A percentile compares a stretch with the other conserved stretches of the same genome.
These are phyloP conservation scores for Latrodectus hesperus DNA, from an alignment of 2,888 invertebrate genomes.

Conservation along the genomic window DNA sequence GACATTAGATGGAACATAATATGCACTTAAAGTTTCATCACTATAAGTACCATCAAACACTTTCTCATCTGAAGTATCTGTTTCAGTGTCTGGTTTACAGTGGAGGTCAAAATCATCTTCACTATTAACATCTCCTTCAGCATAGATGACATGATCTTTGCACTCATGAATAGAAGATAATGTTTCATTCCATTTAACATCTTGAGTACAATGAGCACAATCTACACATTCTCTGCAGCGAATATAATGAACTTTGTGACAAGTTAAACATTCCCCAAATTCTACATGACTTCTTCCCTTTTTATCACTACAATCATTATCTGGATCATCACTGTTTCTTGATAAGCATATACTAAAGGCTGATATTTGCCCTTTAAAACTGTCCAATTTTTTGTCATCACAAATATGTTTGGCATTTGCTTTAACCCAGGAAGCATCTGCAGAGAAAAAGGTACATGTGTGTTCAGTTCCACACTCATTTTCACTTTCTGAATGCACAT, in stretches of 20 bases:
- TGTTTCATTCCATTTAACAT: conserved; percentile 63
- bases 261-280: conserved; percentile 61
- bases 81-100: conserved; percentile 65
- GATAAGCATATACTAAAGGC: conserved; percentile 62
- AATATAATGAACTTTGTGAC: conserved; percentile 65
- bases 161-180: conserved; percentile 55
- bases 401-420: conserved; percentile 20
- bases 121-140: conserved; percentile 59
- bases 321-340: conserved; percentile 38
- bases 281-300: conserved; percentile 59
- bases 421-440: conserved; percentile 54
- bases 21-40: conserved; percentile 68
- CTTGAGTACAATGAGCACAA: conserved; percentile 53
- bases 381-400: conserved; percentile 55
- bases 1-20: conserved; percentile 67
- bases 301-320: conserved; percentile 41
- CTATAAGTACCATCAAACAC: conserved; percentile 64
- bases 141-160: conserved; percentile 66
- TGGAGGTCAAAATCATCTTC: conserved; percentile 61
- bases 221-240: conserved; percentile 54
- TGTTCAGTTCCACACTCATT: conserved; percentile 62
- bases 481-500: conserved; percentile 67
- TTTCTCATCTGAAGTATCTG: conserved; percentile 65
- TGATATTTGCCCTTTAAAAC: conserved; percentile 58
- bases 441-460: conserved; percentile 55